phyloP scores from a whole-genome alignment of 2,113 vertebrate genomes.

The Eulemur rufifrons region DNA sequence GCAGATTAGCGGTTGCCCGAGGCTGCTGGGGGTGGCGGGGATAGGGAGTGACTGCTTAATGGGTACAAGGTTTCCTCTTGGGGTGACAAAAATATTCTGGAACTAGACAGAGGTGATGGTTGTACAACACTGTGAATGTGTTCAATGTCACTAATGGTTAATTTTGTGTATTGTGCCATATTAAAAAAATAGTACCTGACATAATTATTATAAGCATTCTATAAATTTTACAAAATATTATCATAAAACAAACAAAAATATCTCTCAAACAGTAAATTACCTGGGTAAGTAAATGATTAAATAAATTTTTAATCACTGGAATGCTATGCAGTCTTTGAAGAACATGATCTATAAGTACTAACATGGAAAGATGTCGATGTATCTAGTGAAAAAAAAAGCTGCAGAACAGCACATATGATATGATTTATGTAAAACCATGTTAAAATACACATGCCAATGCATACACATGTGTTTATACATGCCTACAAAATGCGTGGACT shows the following conservation, averaged over 20 bases:
- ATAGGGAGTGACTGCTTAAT: neutral
- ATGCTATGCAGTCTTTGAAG: neutral
- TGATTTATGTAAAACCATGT: neutral
- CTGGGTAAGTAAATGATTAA: neutral
- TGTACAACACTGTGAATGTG: neutral
- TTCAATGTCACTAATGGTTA: neutral
- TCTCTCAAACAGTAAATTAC: neutral
- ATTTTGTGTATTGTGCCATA: neutral
- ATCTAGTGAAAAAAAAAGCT: neutral
- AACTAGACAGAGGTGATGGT: neutral
- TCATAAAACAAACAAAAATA: neutral
- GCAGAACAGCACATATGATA: neutral
- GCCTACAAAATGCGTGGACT: neutral
- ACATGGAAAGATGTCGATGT: neutral
- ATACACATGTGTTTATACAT: neutral
- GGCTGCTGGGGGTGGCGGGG: no score
- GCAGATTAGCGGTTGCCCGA: neutral
- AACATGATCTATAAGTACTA: neutral
- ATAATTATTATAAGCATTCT: neutral
- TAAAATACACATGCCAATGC: neutral
- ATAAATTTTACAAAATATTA: neutral
- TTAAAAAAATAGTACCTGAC: neutral
- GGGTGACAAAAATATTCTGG: neutral
- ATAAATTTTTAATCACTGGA: neutral
- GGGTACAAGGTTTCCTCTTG: neutral